Evolutionary conservation across 30 jellyfish, hydroid and myxozoan species (phyloP), one percentile per base, ranked within the genome.

Genomic region (Aurelia coerulea): DNA sequence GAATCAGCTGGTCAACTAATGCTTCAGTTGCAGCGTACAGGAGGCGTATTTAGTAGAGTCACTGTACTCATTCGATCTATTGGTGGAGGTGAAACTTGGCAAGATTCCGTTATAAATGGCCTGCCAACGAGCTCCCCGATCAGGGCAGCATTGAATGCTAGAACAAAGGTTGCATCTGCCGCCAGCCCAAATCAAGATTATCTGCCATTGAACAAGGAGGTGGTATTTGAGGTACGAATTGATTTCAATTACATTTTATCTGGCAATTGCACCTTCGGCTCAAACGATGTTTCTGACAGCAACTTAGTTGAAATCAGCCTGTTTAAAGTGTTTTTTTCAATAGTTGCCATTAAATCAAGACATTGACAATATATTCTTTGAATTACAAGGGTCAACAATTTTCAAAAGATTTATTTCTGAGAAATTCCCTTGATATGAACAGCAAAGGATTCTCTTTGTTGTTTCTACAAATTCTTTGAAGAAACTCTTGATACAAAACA

Each of bases 81-180:
- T 1, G 99, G 98, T 42, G 99, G 99, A 1, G 99, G 98, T 23
- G 99, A 95, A 68, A 9, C 89, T 56, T 95, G 99, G 99, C 88
- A 78, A 73, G 84, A 63, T 69, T 71, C 80, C 9, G 71, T 90
- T 29, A 54, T 86, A 18, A 78, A 58, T 62, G 59, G 67, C 14
- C 79, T 93, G 7, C 92, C 95, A 8, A 9, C 85, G 18, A 63
- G 78, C 50, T 78, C 95, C 3, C 89, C 90, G 15, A 63, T 90
- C 14, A 76, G 74, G 52, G 12, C 50, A 29, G 97, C 92, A 19
- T 62, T 90, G 58, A 67, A 53, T 16, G 76, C 88, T 32, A 82
- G 96, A 62, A 35, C 82, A 4, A 51, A 80, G 14, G 76, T 90
- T 6, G 96, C 96, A 6, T 84, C 93, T 6, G 93, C 93, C 12